phyloP scores from a whole-genome alignment of 2,888 invertebrate species.

The Drosophila neotestacea region DNA sequence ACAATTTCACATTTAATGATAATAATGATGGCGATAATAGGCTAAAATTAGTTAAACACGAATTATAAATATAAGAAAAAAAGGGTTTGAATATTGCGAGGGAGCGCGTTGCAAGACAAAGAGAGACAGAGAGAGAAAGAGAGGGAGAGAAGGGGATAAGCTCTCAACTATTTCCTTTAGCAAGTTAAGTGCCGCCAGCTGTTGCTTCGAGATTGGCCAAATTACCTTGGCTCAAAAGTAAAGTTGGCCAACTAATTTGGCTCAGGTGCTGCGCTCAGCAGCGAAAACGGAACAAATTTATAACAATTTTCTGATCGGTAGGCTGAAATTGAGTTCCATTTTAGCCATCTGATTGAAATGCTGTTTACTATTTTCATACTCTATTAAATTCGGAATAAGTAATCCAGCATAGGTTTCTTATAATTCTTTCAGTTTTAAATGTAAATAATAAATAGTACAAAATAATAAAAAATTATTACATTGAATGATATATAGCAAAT shows the following conservation, averaged over 20 bases:
- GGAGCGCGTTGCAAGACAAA: constrained; percentile 40
- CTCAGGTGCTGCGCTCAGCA: constrained; percentile 72
- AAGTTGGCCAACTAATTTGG: constrained; percentile 76
- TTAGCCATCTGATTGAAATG: constrained; percentile 59
- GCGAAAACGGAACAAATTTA: constrained; percentile 71
- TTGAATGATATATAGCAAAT: too few relatives aligned
- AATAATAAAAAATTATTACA: too few relatives aligned
- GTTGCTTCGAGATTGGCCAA: constrained; percentile 64
- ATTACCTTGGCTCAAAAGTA: constrained; percentile 54
- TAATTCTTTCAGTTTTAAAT: too few relatives aligned
- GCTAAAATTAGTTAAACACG: constrained; percentile 81
- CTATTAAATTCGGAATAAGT: too few relatives aligned
- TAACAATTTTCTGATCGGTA: constrained; percentile 68
- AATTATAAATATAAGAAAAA: constrained; percentile 63
- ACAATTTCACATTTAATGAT: constrained; percentile 81
- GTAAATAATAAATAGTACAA: too few relatives aligned
- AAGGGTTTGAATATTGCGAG: constrained; percentile 60
- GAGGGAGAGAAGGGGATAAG: constrained; percentile 42
- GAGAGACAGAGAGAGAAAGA: constrained; percentile 29
- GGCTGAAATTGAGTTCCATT: constrained; percentile 36
- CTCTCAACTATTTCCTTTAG: constrained; percentile 60
- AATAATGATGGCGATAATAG: constrained; percentile 81
- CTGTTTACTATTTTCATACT: constrained; percentile 23
- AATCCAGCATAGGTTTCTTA: too few relatives aligned
- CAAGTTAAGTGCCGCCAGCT: constrained; percentile 73